Evolutionary conservation across 2,888 invertebrate genomes (phyloP), one percentile per base, ranked within the genome.

Genomic region (Cephus rjabovi): DNA sequence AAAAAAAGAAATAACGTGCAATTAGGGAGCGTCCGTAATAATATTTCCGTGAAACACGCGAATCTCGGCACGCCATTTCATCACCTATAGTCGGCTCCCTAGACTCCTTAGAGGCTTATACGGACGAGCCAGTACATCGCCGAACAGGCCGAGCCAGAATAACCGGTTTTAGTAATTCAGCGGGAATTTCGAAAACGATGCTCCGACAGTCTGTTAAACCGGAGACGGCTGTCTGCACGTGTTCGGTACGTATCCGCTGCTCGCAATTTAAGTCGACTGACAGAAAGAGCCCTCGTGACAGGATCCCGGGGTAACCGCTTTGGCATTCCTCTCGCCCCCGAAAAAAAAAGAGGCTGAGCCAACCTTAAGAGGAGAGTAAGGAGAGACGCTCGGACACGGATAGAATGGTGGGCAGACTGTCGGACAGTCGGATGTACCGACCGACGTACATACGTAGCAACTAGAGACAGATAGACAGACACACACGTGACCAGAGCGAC

Each of bases 401-500:
- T 12, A 40, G 40, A 40, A 40, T 40, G 40, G 15, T 4, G 40
- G 40, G 15, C 40, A 40, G 40, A 15, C 40, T 23, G 40, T 23
- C 23, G 40, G 23, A 56, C 40, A 56, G 40, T 56, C 40, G 40
- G 40, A 56, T 23, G 40, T 4, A 56, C 40, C 6, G 15, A 23
- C 6, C 6, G 15, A 40, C 23, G 15, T 56, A 56, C 23, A 56
- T 56, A 56, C 40, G 15, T 56, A 56, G 23, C 15, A 15, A 56
- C 40, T 56, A 23, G 23, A 56, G 40, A 56, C 40, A 56, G 40
- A 23, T 15, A 40, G 75, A 31, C n/a, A 74, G 77, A 75, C 77
- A 71, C 34, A 81, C 71, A 75, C 76, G 83, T 81, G 81, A 82
- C 80, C 79, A 77, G 78, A 78, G 77, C 76, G 75, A 79, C 79